Evolutionary conservation across 35 echinoderm and acorn worm genomes (phyloP), one percentile per base, ranked within the genome.

Genomic region (Stichopus chloronotus): DNA sequence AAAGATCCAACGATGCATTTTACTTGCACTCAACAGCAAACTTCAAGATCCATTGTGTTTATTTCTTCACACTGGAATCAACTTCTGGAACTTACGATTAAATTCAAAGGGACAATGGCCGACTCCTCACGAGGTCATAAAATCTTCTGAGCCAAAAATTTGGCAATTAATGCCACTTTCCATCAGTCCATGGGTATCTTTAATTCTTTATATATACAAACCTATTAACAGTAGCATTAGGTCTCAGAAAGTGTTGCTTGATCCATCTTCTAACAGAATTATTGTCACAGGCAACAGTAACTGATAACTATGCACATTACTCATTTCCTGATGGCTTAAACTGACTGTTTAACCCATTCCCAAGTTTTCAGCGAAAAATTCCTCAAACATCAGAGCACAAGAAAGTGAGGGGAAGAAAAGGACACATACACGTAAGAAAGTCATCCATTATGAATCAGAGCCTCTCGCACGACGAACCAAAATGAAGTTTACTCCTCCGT

Each of bases 281-380:
- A n/a, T 74, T 16, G 22, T 20, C 19, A 74, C 69, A 16, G 22
- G 69, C 6, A 19, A 19, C 22, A 4, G 7, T 7, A n/a, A 74
- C 69, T 74, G 19, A 74, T 74, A 74, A 74, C 7, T 74, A 74
- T 74, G 69, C 69, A 74, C 69, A 74, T 74, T 74, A 74, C n/a
- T 74, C 69, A 74, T 74, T 20, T 21, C 69, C 19, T 74, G 22
- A 74, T 74, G 69, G 69, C 13, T n/a, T 20, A 74, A 74, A 74
- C 17, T 74, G 69, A 74, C 69, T 74, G 69, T 74, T 74, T 74
- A n/a, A 74, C 69, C 69, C 69, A 19, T 74, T 74, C 13, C 69
- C 16, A 7, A 12, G 13, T 74, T 74, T 74, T 74, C 22, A 7
- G 69, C 3, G 14, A 19, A 20, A 20, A 7, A 74, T n/a, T 74